phyloP scores from a whole-genome alignment of 2,113 vertebrate genomes.

The Pontoporia blainvillei region DNA sequence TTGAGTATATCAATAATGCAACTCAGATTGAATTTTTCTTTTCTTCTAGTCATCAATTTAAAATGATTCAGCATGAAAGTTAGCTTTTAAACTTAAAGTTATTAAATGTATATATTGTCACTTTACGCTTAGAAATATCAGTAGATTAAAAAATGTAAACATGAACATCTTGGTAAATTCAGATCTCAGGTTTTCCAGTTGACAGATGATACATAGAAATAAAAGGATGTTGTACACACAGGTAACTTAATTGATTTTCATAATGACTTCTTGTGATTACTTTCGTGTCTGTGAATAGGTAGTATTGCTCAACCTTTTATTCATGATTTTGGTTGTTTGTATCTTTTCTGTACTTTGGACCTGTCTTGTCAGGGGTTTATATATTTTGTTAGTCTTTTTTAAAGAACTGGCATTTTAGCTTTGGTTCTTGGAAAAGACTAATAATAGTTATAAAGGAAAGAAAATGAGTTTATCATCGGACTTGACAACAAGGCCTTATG shows the following conservation, averaged over 20 bases:
- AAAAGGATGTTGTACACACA: not conserved
- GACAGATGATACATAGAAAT: not conserved
- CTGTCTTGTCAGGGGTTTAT: not conserved
- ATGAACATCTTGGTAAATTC: not conserved
- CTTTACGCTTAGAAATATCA: not conserved
- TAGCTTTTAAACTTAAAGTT: constrained; percentile 6
- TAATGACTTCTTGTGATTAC: not conserved
- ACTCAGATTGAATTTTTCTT: not conserved
- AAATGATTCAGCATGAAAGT: not conserved
- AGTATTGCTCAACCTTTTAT: not conserved
- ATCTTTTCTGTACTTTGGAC: not conserved
- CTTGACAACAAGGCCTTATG: not conserved
- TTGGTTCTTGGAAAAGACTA: not conserved
- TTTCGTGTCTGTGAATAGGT: not conserved
- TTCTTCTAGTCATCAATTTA: not conserved
- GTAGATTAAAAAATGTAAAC: not conserved
- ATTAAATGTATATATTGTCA: not conserved
- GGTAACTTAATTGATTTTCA: not conserved
- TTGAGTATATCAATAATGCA: not conserved
- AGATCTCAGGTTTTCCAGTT: not conserved
- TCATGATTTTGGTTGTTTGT: not conserved
- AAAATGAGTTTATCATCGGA: not conserved
- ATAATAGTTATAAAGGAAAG: not conserved
- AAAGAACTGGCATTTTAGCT: not conserved
- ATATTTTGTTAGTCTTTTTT: not conserved